Base-by-base conservation (phyloP, 2,888 invertebrate species). In the Leptopilina syphax region DNA sequence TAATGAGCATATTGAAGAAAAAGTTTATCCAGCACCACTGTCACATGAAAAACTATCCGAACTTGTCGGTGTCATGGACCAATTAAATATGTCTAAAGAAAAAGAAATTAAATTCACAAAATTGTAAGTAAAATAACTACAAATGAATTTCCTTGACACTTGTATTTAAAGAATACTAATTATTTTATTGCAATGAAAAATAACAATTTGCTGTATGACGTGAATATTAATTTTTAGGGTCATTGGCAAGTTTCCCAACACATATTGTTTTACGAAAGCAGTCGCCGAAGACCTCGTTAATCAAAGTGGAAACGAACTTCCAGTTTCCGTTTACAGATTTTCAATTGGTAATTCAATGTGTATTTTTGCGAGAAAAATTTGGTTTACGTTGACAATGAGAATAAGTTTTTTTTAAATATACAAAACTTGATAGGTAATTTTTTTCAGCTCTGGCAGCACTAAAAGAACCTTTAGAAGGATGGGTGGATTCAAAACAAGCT, bases 191-290 rank as follows among this genome's bases (percentile, higher is more conserved):
- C 34, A 34, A 18, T 34, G 34, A 34, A 34, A 34, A 8, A 63
- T 24, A 24, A 8, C 1, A 8, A 63, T 18, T 18, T 24, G 5
- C 18, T 24, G 1, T 63, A 63, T 4, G n/a, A 63, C 1, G n/a
- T 24, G 3, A 6, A 50, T 13, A 24, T 70, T 68, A 68, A 60
- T 54, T 78, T 77, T 13, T 50, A 84, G 82, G 34, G 50, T 84
- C 13, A 77, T 95, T 27, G 94, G 94, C 13, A 89, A 93, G 0
- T 96, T 96, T 93, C 97, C 97, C 0, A 97, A 97, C 90, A 97
- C 97, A 0, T 98, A 98, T 92, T 96, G 96, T 0, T 96, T 95
- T 89, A 97, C 97, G 1, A 98, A 98, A 92, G 96, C 97, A 0
- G 89, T 97, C 77, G 96, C 96, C 0, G 97, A 98, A 90, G 94